phyloP scores from a whole-genome alignment of 2,888 invertebrate species.

The Galerucella calmariensis region DNA sequence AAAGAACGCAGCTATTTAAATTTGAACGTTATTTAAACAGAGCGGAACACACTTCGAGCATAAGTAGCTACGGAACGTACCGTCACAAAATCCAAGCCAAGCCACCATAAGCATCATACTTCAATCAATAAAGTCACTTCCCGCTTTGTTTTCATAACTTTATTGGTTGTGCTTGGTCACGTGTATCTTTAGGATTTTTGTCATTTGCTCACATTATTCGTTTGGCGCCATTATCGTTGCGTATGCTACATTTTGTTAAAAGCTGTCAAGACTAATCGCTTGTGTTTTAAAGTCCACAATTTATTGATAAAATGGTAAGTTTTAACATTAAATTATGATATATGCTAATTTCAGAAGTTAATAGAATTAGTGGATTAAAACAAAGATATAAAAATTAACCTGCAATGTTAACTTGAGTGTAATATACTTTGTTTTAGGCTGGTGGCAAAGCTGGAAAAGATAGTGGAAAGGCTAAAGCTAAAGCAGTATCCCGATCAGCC shows the following conservation, averaged over 20 bases:
- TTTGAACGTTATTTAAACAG: neutral
- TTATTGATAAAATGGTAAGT: slow-evolving; percentile 64
- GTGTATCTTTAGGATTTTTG: slow-evolving; percentile 53
- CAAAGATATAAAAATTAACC: neutral
- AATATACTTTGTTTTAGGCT: slow-evolving; percentile 77
- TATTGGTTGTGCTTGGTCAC: slow-evolving; percentile 61
- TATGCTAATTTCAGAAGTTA: slow-evolving; percentile 20
- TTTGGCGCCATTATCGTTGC: slow-evolving; percentile 57
- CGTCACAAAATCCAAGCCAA: slow-evolving; percentile 47
- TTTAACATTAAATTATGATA: slow-evolving; percentile 37
- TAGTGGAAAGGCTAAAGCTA: slow-evolving; percentile 99
- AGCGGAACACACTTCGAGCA: neutral
- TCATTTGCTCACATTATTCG: slow-evolving; percentile 47
- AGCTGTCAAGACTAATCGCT: slow-evolving; percentile 52
- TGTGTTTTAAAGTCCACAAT: slow-evolving; percentile 34
- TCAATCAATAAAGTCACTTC: slow-evolving; percentile 55
- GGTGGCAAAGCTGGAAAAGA: slow-evolving; percentile 99
- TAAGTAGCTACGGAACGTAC: slow-evolving; percentile 21
- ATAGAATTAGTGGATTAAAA: neutral
- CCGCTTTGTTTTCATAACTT: slow-evolving; percentile 35
- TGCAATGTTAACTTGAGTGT: neutral
- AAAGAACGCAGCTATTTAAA: neutral
- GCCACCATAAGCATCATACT: slow-evolving; percentile 49
- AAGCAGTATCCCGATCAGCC: slow-evolving; percentile 98
- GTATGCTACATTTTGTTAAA: slow-evolving; percentile 47